Base-by-base conservation (phyloP, 2,888 invertebrate genomes). In the Chouioia cunea region DNA sequence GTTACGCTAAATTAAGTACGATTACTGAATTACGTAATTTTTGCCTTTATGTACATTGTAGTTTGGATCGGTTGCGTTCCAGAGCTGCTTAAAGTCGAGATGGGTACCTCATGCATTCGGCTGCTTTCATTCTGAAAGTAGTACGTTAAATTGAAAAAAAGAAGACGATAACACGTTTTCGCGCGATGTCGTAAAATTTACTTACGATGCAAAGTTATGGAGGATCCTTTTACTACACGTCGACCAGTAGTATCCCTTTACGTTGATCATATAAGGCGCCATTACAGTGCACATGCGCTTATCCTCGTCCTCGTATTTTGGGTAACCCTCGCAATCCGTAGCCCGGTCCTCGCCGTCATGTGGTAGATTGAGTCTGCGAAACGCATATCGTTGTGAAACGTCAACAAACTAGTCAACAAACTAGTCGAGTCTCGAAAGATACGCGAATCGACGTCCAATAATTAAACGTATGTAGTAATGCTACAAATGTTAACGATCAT, bases 161-260 rank as follows among this genome's bases (percentile, higher is more conserved):
- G 4, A 12, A 0, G 12, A 60, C 16, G 14, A 36, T 53, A 18
- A 52, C 14, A 20, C 14, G 6, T 43, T 22, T 16, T 20, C 0
- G 3, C 47, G 12, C 10, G 1, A 36, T 36, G 10, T 10, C 23
- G 15, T 46, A 8, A 3, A 23, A 52, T 8, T 1, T 62, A 27
- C 70, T 59, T 56, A 70, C 65, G 44, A 23, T 44, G 65, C 47
- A 18, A 70, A 70, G 0, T 59, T 36, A 54, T 27, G 36, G 16
- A 70, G 57, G 27, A 56, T 44, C 1, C 22, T 59, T 47, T 60
- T 50, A 43, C 60, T 65, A 23, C 65, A 70, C 2, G 53, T 14
- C 6, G 70, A 70, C 65, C 65, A 65, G 23, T 48, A 4, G 18
- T 15, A 65, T 60, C 56, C 60, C 2, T 60, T 48, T 43, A 57